phyloP scores from a whole-genome alignment of 2,888 invertebrate genomes.

The Chaetogeoica ovagalla region DNA sequence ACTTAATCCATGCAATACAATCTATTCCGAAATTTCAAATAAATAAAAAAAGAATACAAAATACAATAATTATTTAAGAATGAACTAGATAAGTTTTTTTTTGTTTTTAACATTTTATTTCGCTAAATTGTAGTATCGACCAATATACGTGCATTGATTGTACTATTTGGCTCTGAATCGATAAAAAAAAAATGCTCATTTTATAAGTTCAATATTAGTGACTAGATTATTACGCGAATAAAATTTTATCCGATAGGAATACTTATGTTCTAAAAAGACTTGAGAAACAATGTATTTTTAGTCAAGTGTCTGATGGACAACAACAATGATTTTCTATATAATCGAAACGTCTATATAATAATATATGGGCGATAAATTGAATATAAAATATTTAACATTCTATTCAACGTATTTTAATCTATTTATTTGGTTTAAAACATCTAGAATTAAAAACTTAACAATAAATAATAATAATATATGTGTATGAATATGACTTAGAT shows the following conservation, averaged over 20 bases:
- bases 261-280: conserved; percentile 4
- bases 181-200: conserved; percentile 25
- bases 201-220: conserved; percentile 15
- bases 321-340: conserved; percentile 13
- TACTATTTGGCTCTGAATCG: conserved; percentile 10
- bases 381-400: conserved; percentile 27
- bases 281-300: conserved; percentile 20
- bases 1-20: conserved; percentile 37
- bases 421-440: conserved; percentile 41
- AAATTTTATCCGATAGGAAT: conserved; percentile 19
- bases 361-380: conserved; percentile 16
- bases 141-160: not conserved
- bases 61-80: conserved; percentile 37
- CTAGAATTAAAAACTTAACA: conserved; percentile 49
- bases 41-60: conserved; percentile 23
- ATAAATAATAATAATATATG: conserved; percentile 41
- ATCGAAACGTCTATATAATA: conserved; percentile 10
- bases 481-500: conserved; percentile 7
- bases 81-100: conserved; percentile 19
- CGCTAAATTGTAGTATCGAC: conserved; percentile 12
- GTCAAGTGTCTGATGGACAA: conserved; percentile 4
- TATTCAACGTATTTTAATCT: conserved; percentile 38
- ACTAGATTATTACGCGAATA: conserved; percentile 31
- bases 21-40: conserved; percentile 13
- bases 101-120: conserved; percentile 35